Evolutionary conservation across 2,113 vertebrate species (phyloP).

Genomic region (Smithornis capensis): DNA sequence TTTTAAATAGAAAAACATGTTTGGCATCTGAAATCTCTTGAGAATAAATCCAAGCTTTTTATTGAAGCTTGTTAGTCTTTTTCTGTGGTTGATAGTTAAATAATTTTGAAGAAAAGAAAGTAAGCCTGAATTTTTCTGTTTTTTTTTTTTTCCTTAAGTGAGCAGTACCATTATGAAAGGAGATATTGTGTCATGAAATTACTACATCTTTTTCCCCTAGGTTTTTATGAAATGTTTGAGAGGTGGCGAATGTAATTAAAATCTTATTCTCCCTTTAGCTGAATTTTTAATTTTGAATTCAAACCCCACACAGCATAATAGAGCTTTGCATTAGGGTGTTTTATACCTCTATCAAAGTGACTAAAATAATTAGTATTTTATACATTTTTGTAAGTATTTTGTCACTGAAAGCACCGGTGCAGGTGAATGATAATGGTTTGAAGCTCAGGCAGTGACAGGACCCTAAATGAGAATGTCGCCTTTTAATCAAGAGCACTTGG

Average conservation of each 20-base stretch:
- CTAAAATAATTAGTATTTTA: constrained; percentile 63
- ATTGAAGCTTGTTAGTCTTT: neutral
- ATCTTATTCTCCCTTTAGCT: constrained; percentile 41
- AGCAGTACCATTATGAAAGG: neutral
- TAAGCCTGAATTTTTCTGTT: neutral
- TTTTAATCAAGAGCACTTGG: constrained; percentile 64
- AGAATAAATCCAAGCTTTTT: constrained; percentile 15
- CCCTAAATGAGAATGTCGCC: constrained; percentile 50
- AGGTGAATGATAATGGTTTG: constrained; percentile 59
- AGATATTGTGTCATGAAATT: neutral
- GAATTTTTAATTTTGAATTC: constrained; percentile 58
- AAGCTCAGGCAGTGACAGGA: constrained; percentile 30
- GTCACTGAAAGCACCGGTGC: constrained; percentile 34
- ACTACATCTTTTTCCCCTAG: constrained; percentile 1
- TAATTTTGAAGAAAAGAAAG: neutral
- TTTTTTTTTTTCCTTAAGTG: neutral
- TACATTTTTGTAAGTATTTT: constrained; percentile 61
- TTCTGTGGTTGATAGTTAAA: neutral
- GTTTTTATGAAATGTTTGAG: neutral
- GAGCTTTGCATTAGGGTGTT: constrained; percentile 48
- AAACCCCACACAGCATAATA: neutral
- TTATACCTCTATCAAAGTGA: constrained; percentile 46
- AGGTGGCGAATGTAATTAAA: constrained; percentile 48
- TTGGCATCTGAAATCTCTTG: constrained; percentile 25
- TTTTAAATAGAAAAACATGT: constrained; percentile 31